These are phyloP conservation scores for Ypsolopha sequella DNA, from an alignment of 2,888 invertebrate species.

Conservation along the genomic window DNA sequence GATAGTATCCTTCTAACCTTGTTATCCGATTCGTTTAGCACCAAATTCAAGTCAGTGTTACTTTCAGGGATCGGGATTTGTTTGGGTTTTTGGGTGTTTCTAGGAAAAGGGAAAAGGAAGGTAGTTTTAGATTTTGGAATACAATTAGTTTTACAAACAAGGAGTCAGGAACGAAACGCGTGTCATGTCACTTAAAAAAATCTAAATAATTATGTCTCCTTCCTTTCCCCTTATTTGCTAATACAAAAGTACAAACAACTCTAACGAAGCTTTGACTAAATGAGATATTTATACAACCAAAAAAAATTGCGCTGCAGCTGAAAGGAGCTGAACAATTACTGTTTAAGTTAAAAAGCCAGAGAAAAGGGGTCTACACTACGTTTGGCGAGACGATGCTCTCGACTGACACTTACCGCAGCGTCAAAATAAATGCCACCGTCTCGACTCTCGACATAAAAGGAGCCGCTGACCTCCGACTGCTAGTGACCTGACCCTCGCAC, in stretches of 20 bases:
- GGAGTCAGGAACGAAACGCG: slow-evolving; percentile 53
- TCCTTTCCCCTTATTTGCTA: slow-evolving; percentile 69
- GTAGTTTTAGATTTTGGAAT: slow-evolving; percentile 24
- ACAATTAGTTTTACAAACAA: slow-evolving; percentile 43
- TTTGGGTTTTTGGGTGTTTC: slow-evolving; percentile 37
- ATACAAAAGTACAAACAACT: not conserved
- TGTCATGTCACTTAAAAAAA: slow-evolving; percentile 14
- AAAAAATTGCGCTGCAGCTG: too few species aligned
- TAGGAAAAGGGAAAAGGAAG: slow-evolving; percentile 59
- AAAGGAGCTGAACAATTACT: too few species aligned
- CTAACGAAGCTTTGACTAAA: not conserved
- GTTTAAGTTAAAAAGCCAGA: not conserved
- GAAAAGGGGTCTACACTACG: not conserved
- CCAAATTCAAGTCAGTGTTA: slow-evolving; percentile 32
- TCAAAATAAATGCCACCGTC: too few species aligned
- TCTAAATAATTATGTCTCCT: slow-evolving; percentile 22
- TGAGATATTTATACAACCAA: too few species aligned
- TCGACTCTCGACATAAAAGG: too few species aligned
- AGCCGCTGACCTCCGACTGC: too few species aligned
- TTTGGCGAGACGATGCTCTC: too few species aligned
- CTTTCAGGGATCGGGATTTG: slow-evolving; percentile 33
- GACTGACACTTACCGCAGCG: too few species aligned
- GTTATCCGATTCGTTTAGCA: slow-evolving; percentile 16
- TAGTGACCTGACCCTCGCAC: too few species aligned
- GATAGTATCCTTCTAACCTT: slow-evolving; percentile 31